Percentiles rank a stretch among this genome's conserved stretches.
Conservation (phyloP, 2,888 invertebrate species). For the Lasioglossum vierecki region DNA sequence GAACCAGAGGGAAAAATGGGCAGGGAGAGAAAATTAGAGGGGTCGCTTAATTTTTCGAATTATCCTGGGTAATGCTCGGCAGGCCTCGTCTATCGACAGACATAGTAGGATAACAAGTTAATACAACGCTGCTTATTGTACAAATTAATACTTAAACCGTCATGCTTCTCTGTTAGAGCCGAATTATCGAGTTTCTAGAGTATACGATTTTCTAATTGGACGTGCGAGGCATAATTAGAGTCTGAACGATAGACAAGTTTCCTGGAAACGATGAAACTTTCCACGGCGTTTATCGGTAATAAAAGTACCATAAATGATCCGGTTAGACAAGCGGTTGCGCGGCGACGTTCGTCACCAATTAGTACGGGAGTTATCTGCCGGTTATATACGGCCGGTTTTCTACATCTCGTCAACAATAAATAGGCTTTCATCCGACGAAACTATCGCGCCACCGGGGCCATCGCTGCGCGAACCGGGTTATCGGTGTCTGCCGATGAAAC, state of each 20-base stretch:
- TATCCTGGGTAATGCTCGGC: neutral
- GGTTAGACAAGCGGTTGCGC: constrained; percentile 41
- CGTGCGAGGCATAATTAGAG: neutral
- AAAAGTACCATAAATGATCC: constrained; percentile 38
- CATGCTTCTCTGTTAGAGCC: neutral
- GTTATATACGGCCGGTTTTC: constrained; percentile 34
- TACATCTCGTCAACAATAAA: constrained; percentile 38
- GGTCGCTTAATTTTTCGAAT: constrained; percentile 45
- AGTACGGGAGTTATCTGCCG: constrained; percentile 54
- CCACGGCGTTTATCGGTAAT: constrained; percentile 43
- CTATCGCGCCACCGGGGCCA: constrained; percentile 51
- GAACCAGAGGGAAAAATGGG: neutral
- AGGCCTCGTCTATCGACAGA: neutral
- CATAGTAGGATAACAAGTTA: neutral
- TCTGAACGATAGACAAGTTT: neutral
- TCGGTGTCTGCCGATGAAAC: constrained; percentile 42
- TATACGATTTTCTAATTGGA: constrained; percentile 22
- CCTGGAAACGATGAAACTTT: constrained; percentile 26
- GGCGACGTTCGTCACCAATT: constrained; percentile 47
- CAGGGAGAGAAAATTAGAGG: neutral
- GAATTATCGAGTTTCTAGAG: neutral
- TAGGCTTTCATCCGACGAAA: constrained; percentile 32
- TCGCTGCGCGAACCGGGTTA: constrained; percentile 53
- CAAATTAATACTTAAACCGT: too few species aligned
- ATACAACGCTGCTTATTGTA: too few species aligned